These are phyloP conservation scores for Amphipoea oculea DNA, from an alignment of 2,888 invertebrate species.

Conservation along the genomic window DNA sequence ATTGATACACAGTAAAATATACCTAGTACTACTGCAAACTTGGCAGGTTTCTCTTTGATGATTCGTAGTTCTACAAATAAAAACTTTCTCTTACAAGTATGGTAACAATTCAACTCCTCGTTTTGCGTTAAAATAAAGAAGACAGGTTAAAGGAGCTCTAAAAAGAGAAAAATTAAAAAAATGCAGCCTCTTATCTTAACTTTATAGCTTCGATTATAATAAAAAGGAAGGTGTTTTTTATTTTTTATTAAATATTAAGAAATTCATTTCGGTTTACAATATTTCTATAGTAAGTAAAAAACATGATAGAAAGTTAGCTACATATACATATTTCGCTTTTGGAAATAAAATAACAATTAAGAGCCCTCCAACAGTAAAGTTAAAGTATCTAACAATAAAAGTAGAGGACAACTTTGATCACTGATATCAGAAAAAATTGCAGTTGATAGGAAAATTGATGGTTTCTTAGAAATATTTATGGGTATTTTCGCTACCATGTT, in stretches of 20 bases:
- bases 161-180: background rate
- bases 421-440: constrained; percentile 8
- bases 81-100: constrained; percentile 32
- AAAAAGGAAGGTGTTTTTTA: background rate
- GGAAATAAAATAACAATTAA: background rate
- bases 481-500: constrained; percentile 23
- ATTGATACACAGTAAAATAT: background rate
- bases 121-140: background rate
- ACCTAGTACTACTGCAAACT: constrained; percentile 1
- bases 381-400: background rate
- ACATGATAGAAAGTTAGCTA: background rate
- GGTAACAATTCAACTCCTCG: background rate
- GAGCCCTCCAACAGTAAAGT: background rate
- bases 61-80: constrained; percentile 6
- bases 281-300: background rate
- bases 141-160: background rate
- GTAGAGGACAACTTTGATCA: background rate
- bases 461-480: constrained; percentile 46
- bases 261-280: background rate
- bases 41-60: constrained; percentile 20
- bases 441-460: constrained; percentile 24
- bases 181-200: background rate
- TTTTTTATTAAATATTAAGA: too few species aligned
- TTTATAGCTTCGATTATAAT: background rate
- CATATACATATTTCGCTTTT: too few species aligned